These are phyloP conservation scores for Polypterus bichir DNA, from an alignment of 2,113 vertebrate species.

Conservation along the genomic window DNA sequence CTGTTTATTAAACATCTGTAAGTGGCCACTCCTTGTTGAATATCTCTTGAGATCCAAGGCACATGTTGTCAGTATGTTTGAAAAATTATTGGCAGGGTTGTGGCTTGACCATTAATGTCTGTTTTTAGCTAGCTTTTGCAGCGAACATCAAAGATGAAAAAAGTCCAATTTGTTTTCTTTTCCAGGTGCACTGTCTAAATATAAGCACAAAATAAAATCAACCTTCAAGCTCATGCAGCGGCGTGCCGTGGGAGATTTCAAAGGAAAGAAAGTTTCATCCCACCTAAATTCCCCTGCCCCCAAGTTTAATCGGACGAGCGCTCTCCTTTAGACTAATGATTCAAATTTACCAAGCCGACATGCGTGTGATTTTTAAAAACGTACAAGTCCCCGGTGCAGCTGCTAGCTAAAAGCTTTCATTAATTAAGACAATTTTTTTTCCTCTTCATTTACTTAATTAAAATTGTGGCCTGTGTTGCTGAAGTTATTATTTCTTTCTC, in stretches of 20 bases:
- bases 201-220: constrained; percentile 17
- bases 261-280: constrained; percentile 23
- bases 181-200: constrained; percentile 14
- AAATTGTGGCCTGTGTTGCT: constrained; percentile 51
- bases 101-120: constrained; percentile 28
- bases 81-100: too few relatives aligned
- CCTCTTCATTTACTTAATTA: constrained; percentile 50
- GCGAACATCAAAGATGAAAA: constrained; percentile 87
- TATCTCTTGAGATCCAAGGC: too few relatives aligned
- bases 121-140: constrained; percentile 66
- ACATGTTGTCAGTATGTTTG: too few relatives aligned
- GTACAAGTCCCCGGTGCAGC: constrained; percentile 37
- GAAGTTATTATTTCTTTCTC: constrained; percentile 37
- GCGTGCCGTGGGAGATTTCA: constrained; percentile 44
- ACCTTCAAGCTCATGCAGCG: constrained; percentile 28
- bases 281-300: constrained; percentile 24
- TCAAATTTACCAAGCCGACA: constrained; percentile 35
- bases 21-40: too few relatives aligned
- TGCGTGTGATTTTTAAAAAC: constrained; percentile 38
- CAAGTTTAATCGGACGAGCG: constrained; percentile 33
- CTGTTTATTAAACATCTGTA: too few relatives aligned
- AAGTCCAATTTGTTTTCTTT: constrained; percentile 26
- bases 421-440: constrained; percentile 44
- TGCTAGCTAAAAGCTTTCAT: constrained; percentile 49
- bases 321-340: constrained; percentile 37